Evolutionary conservation across 2,888 invertebrate species (phyloP).

Genomic region (Parascotia fuliginaria): DNA sequence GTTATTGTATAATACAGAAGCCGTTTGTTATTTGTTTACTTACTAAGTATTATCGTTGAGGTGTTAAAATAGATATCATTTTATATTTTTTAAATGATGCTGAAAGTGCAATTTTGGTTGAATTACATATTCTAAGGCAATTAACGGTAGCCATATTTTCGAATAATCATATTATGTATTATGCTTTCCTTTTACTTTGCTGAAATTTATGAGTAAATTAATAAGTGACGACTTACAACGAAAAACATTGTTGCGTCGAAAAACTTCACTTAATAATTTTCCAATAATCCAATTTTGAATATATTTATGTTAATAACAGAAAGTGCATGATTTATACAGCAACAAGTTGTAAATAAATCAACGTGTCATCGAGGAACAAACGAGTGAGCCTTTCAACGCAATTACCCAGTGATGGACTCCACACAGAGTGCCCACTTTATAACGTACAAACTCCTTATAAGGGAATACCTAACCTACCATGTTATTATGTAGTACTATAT

Average conservation of each 20-base stretch:
- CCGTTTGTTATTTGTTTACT: neutral
- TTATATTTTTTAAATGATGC: no score
- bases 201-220: no score
- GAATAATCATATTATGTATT: no score
- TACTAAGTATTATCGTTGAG: neutral
- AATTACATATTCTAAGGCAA: no score
- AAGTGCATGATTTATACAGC: conserved; percentile 41
- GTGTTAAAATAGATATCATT: neutral
- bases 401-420: conserved; percentile 42
- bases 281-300: no score
- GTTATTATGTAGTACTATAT: neutral
- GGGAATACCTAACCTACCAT: neutral
- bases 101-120: no score
- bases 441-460: conserved; percentile 28
- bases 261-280: no score
- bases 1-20: conserved; percentile 2
- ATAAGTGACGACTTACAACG: no score
- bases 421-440: conserved; percentile 38
- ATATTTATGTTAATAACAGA: conserved; percentile 20
- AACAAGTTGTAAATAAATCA: conserved; percentile 47
- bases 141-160: no score
- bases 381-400: conserved; percentile 42
- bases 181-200: no score
- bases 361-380: conserved; percentile 45
- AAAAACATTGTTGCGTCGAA: no score